Evolutionary conservation across 2,113 vertebrate genomes (phyloP).

Genomic region (Rhodinocichla rosea): DNA sequence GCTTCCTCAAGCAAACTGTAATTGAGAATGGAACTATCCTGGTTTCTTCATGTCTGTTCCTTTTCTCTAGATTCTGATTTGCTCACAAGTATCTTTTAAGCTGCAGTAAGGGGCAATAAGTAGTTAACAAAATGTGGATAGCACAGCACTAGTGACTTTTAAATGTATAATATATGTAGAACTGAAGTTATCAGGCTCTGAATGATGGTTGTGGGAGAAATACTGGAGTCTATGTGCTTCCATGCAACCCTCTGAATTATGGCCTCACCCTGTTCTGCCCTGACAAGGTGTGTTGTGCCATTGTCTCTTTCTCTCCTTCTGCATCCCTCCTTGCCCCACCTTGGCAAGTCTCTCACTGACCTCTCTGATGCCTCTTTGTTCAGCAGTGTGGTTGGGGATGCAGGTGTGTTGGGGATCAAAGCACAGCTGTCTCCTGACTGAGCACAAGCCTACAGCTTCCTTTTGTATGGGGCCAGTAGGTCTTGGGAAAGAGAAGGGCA

Average conservation of each 20-base stretch:
- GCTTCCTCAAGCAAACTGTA: neutral
- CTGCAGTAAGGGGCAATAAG: neutral
- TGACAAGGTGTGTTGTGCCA: neutral
- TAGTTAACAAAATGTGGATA: neutral
- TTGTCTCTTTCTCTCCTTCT: neutral
- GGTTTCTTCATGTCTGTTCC: neutral
- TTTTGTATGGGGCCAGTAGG: neutral
- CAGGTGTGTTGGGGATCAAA: neutral
- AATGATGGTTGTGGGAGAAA: neutral
- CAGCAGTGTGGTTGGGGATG: neutral
- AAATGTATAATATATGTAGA: neutral
- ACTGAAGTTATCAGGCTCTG: neutral
- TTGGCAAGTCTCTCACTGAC: neutral
- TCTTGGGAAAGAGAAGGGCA: neutral
- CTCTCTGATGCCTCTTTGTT: neutral
- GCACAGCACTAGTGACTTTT: neutral
- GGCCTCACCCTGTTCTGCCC: neutral
- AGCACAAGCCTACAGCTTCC: neutral
- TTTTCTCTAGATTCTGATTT: neutral
- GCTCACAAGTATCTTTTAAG: neutral
- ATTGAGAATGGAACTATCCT: neutral
- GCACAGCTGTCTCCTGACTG: neutral
- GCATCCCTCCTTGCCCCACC: neutral
- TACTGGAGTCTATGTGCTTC: neutral
- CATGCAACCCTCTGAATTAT: neutral